Percentiles rank a stretch among this genome's conserved stretches.
These are phyloP conservation scores for Sesamia nonagrioides DNA, from an alignment of 1,140 invertebrate species.

Conservation along the genomic window DNA sequence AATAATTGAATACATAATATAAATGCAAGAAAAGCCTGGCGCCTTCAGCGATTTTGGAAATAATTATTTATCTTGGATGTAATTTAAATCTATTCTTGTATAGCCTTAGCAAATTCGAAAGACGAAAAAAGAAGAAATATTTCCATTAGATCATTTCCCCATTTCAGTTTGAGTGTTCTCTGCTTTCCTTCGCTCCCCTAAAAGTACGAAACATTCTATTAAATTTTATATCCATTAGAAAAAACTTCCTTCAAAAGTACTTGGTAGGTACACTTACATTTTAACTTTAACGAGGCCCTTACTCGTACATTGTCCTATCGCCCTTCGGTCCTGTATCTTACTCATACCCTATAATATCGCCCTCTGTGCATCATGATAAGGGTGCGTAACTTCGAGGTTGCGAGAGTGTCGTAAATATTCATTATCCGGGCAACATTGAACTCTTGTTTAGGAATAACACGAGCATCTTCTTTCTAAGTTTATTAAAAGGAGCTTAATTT, in stretches of 20 bases:
- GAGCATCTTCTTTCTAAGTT: constrained; percentile 47
- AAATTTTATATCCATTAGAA: neutral
- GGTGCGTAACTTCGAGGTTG: constrained; percentile 52
- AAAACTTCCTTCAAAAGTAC: constrained; percentile 8
- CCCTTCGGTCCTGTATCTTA: constrained; percentile 36
- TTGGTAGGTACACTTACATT: constrained; percentile 33
- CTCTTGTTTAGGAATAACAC: constrained; percentile 59
- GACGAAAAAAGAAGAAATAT: too few relatives aligned
- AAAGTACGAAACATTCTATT: neutral
- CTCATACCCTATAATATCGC: constrained; percentile 57
- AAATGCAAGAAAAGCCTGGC: too few relatives aligned
- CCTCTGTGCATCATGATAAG: constrained; percentile 59
- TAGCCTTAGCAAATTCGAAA: too few relatives aligned
- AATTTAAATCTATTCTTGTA: too few relatives aligned
- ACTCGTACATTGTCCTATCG: constrained; percentile 39
- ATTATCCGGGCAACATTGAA: constrained; percentile 59
- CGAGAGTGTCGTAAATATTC: constrained; percentile 62
- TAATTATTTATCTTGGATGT: too few relatives aligned
- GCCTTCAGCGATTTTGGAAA: too few relatives aligned
- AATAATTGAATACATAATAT: neutral
- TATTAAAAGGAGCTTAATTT: constrained; percentile 45
- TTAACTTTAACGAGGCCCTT: constrained; percentile 42
- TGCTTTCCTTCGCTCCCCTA: neutral
- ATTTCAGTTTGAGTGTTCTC: too few relatives aligned
- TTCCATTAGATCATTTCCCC: too few relatives aligned